Conservation (phyloP, 2,888 invertebrate genomes). For the Labia minor region DNA sequence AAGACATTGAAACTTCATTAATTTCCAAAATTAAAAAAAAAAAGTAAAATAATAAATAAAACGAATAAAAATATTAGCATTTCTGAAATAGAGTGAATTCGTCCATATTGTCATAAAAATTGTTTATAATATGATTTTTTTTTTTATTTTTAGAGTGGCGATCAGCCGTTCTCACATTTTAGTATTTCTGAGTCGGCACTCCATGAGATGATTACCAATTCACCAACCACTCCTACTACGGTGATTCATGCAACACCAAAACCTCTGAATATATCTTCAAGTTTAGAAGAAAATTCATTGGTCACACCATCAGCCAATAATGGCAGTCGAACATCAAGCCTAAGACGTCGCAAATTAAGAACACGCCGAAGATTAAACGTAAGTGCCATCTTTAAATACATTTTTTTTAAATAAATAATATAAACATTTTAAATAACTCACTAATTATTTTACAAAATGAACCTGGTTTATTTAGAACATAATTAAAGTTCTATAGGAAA, state of each 20-base stretch:
- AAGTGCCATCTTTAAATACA: too few relatives aligned
- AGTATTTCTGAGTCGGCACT: constrained; percentile 84
- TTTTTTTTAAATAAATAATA: too few relatives aligned
- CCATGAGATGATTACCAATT: constrained; percentile 44
- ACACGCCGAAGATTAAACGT: constrained; percentile 39
- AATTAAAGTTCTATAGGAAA: too few relatives aligned
- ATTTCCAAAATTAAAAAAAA: too few relatives aligned
- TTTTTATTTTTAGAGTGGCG: constrained; percentile 29
- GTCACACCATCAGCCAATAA: constrained; percentile 31
- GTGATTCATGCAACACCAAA: constrained; percentile 1
- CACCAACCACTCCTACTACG: constrained; percentile 32
- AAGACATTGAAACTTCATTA: too few relatives aligned
- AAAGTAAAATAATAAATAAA: too few relatives aligned
- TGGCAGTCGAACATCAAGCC: constrained; percentile 35
- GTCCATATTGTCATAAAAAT: too few relatives aligned
- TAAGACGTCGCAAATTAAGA: constrained; percentile 38
- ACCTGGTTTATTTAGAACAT: too few relatives aligned
- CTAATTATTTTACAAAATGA: too few relatives aligned
- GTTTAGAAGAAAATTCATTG: constrained; percentile 38
- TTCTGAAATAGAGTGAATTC: too few relatives aligned
- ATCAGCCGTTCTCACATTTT: constrained; percentile 45
- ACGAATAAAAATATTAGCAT: too few relatives aligned
- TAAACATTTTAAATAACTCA: too few relatives aligned
- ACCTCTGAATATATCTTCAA: constrained; percentile 36
- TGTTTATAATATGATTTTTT: not conserved